Percentiles rank a stretch among this genome's conserved stretches.
Evolutionary conservation across 2,888 invertebrate species (phyloP).

Genomic region (Pachliopta kotzebuea): DNA sequence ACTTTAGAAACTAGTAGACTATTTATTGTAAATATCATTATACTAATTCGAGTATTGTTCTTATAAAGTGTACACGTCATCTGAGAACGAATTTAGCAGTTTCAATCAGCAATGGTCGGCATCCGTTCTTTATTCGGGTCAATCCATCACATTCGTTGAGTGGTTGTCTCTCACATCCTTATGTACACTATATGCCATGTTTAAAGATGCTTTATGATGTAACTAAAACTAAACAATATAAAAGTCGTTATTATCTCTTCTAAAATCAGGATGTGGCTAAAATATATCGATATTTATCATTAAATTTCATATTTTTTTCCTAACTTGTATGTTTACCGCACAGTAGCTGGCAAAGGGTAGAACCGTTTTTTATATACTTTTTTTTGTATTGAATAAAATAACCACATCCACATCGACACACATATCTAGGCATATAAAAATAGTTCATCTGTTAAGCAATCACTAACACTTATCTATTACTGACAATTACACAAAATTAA

Average conservation of each 20-base stretch:
- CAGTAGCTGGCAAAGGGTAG: too few relatives aligned
- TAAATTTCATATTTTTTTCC: too few relatives aligned
- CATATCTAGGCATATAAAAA: too few relatives aligned
- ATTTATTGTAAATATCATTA: background rate
- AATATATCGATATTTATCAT: too few relatives aligned
- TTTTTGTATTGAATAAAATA: too few relatives aligned
- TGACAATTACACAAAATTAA: too few relatives aligned
- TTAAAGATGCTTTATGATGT: background rate
- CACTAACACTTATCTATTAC: too few relatives aligned
- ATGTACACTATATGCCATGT: background rate
- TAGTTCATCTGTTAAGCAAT: too few relatives aligned
- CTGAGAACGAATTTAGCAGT: constrained; percentile 41
- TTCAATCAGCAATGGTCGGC: constrained; percentile 45
- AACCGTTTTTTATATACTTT: too few relatives aligned
- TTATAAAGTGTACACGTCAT: constrained; percentile 21
- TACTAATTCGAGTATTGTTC: constrained; percentile 14
- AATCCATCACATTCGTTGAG: constrained; percentile 55
- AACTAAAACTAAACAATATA: background rate
- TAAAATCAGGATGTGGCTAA: background rate
- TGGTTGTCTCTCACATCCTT: constrained; percentile 25
- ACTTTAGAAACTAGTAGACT: background rate
- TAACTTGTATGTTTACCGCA: too few relatives aligned
- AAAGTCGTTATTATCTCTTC: background rate
- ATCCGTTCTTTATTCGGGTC: constrained; percentile 55
- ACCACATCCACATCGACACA: too few relatives aligned